Base-by-base conservation (phyloP, 2,888 invertebrate genomes). In the Bugulina stolonifera region DNA sequence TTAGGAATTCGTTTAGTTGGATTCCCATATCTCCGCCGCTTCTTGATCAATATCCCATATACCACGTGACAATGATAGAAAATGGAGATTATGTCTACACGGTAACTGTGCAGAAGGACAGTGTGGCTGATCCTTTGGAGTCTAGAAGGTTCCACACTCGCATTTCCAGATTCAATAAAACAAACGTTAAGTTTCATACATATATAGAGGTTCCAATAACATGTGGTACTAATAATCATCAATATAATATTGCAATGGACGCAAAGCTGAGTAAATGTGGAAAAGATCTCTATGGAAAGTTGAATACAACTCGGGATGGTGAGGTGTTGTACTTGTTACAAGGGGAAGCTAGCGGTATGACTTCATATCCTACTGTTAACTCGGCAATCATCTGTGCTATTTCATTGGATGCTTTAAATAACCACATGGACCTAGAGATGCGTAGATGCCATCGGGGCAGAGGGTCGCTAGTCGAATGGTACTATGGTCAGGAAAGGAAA, bases 151-250 rank as follows among this genome's bases (percentile, higher is more conserved):
- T 64, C 34, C 64, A 64, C 25, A 70, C 70, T 43, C n/a, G 70
- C n/a, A 29, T 70, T 3, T 35, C 35, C 5, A n/a, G 70, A 25
- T 35, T 70, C 52, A 54, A 54, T 52, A 70, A 70, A 52, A 70
- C 43, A 25, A 52, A 70, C 14, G 52, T 54, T 14, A 18, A 29
- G 25, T 70, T 70, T 54, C 22, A 52, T 14, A 70, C 35, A 2
- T 70, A 70, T 32, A 29, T 70, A 5, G 70, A 70, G 43, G 52
- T 32, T n/a, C 70, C 70, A 29, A 25, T 70, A 54, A 23, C 10
- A 5, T 70, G 70, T 54, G 18, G 2, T 54, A 25, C 23, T 18
- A 10, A 54, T 25, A 32, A 70, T 29, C 5, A 5, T 3, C 10
- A 70, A 2, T 54, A 70, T 23, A 43, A 54, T 23, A 70, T 54